Conservation (phyloP, 2,113 vertebrate genomes). For the Zeus faber region DNA sequence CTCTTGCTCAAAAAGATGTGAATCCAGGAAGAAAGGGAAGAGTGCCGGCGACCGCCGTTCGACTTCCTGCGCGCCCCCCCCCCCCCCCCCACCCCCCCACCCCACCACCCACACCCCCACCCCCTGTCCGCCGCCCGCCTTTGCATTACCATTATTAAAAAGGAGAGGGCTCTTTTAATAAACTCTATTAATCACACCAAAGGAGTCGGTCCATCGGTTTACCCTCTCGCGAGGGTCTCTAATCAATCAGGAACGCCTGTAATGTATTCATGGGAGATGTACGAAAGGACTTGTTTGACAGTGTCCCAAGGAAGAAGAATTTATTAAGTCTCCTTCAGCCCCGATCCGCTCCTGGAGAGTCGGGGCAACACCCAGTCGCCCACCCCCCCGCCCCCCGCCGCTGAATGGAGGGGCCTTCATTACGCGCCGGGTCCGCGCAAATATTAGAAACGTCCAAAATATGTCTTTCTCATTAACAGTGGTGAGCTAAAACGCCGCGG, state of each 20-base stretch:
- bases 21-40: slow-evolving; percentile 44
- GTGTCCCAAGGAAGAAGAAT: slow-evolving; percentile 77
- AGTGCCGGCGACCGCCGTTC: slow-evolving; percentile 58
- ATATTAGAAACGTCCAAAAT: slow-evolving; percentile 72
- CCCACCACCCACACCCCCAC: background rate
- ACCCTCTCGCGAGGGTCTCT: slow-evolving; percentile 68
- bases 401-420: slow-evolving; percentile 57
- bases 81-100: slow-evolving; percentile 1
- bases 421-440: slow-evolving; percentile 65
- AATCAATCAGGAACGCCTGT: slow-evolving; percentile 75
- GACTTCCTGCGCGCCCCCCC: slow-evolving; percentile 41
- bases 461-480: slow-evolving; percentile 72
- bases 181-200: slow-evolving; percentile 80
- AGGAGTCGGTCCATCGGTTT: slow-evolving; percentile 72
- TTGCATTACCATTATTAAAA: slow-evolving; percentile 79
- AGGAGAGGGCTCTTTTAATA: slow-evolving; percentile 77
- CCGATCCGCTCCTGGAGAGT: slow-evolving; percentile 53
- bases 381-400: background rate
- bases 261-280: slow-evolving; percentile 77
- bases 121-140: slow-evolving; percentile 42
- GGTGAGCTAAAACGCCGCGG: slow-evolving; percentile 61
- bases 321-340: slow-evolving; percentile 73
- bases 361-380: slow-evolving; percentile 10
- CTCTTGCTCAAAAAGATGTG: slow-evolving; percentile 41
- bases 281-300: slow-evolving; percentile 78